Evolutionary conservation across 2,888 invertebrate genomes (phyloP).

Genomic region (Eudemis profundana): DNA sequence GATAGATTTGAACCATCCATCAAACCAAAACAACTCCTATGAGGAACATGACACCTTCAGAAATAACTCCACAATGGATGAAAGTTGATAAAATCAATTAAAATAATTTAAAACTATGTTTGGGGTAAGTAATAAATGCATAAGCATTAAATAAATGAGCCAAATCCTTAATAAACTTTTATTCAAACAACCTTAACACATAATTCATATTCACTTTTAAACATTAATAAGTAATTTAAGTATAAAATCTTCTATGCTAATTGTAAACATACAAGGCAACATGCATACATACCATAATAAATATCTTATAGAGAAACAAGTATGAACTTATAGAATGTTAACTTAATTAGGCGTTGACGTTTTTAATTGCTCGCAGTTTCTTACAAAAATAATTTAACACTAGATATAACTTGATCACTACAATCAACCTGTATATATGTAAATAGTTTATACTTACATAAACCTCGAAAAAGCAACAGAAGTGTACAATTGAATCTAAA

Average conservation of each 20-base stretch:
- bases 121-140: slow-evolving; percentile 10
- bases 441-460: slow-evolving; percentile 28
- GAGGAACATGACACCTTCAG: slow-evolving; percentile 57
- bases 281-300: slow-evolving; percentile 47
- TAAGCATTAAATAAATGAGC: slow-evolving; percentile 14
- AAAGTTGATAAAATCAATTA: slow-evolving; percentile 52
- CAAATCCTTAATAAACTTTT: slow-evolving; percentile 37
- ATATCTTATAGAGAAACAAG: slow-evolving; percentile 28
- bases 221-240: slow-evolving; percentile 35
- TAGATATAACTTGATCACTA: slow-evolving; percentile 14
- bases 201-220: slow-evolving; percentile 41
- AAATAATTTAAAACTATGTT: slow-evolving; percentile 4
- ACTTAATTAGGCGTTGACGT: slow-evolving; percentile 38
- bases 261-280: slow-evolving; percentile 54
- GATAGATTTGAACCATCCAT: slow-evolving; percentile 53
- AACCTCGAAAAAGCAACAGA: slow-evolving; percentile 37
- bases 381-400: slow-evolving; percentile 26
- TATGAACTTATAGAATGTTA: slow-evolving; percentile 32
- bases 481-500: slow-evolving; percentile 36
- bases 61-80: slow-evolving; percentile 61
- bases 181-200: slow-evolving; percentile 41
- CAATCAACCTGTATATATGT: slow-evolving; percentile 10
- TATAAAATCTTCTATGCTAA: slow-evolving; percentile 58
- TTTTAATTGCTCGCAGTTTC: slow-evolving; percentile 18
- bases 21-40: slow-evolving; percentile 53